These are phyloP conservation scores for Prunella himalayana DNA, from an alignment of 2,113 vertebrate genomes.

Conservation along the genomic window DNA sequence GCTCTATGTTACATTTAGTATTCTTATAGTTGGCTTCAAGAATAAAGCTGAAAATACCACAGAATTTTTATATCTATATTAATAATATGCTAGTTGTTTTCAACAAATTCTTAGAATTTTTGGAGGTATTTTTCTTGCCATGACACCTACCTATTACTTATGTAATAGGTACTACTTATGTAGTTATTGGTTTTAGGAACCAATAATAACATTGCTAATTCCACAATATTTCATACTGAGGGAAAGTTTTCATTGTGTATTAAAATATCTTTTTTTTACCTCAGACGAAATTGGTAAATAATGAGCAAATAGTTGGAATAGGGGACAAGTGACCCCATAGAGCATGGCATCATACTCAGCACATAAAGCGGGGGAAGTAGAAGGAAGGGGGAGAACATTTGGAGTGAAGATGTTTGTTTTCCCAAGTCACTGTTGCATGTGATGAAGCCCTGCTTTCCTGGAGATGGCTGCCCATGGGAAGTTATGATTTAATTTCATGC, in stretches of 20 bases:
- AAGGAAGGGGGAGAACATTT: fast-evolving
- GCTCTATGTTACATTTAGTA: not conserved
- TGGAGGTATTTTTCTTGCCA: not conserved
- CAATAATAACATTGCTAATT: not conserved
- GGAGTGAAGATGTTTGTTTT: not conserved
- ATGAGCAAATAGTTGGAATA: not conserved
- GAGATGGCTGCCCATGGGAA: not conserved
- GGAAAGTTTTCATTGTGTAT: not conserved
- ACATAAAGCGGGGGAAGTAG: not conserved
- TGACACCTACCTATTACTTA: not conserved
- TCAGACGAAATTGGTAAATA: not conserved
- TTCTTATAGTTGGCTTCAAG: not conserved
- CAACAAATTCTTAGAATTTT: not conserved
- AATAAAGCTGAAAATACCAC: not conserved
- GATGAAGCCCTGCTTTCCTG: not conserved
- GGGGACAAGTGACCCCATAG: not conserved
- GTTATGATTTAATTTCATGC: not conserved
- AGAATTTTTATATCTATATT: not conserved
- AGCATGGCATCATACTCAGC: not conserved
- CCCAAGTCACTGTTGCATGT: fast-evolving
- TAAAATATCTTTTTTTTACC: not conserved
- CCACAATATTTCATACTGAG: not conserved
- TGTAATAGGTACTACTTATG: not conserved
- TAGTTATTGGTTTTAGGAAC: not conserved
- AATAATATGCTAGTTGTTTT: not conserved